A percentile compares a stretch with the other conserved stretches of the same genome.
phyloP scores from a whole-genome alignment of 2,113 vertebrate genomes.

The Phocoena sinus region DNA sequence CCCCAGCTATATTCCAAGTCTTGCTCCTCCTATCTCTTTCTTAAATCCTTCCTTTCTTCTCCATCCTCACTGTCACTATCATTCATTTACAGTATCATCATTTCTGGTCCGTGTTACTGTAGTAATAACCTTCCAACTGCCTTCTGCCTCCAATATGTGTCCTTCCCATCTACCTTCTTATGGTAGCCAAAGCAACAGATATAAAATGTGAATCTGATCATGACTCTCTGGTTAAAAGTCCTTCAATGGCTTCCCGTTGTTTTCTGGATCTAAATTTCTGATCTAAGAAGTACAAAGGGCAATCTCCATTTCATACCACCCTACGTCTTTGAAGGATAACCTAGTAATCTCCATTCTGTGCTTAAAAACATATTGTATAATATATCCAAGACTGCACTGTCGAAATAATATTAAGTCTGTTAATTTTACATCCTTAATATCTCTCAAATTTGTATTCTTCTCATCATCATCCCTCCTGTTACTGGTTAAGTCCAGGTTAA shows the following conservation, averaged over 20 bases:
- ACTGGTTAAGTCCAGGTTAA: neutral
- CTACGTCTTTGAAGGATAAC: slow-evolving; percentile 17
- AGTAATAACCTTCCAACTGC: neutral
- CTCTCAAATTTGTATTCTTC: neutral
- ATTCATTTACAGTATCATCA: neutral
- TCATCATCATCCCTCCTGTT: neutral
- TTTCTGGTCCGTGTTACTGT: neutral
- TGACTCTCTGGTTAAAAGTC: neutral
- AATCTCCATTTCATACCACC: neutral
- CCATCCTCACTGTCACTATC: neutral
- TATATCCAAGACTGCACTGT: neutral
- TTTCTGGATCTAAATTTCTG: neutral
- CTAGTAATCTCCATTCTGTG: neutral
- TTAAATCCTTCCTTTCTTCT: slow-evolving; percentile 7
- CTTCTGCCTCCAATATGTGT: neutral
- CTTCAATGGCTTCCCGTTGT: neutral
- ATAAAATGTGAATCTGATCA: neutral
- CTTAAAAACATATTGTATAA: slow-evolving; percentile 1
- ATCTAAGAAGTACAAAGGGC: neutral
- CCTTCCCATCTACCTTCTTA: neutral
- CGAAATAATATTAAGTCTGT: slow-evolving; percentile 1
- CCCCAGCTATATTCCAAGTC: neutral
- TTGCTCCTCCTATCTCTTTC: neutral
- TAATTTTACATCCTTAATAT: neutral
- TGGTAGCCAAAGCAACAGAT: neutral